These are phyloP conservation scores for Chamaea fasciata DNA, from an alignment of 2,113 vertebrate genomes.

Conservation along the genomic window DNA sequence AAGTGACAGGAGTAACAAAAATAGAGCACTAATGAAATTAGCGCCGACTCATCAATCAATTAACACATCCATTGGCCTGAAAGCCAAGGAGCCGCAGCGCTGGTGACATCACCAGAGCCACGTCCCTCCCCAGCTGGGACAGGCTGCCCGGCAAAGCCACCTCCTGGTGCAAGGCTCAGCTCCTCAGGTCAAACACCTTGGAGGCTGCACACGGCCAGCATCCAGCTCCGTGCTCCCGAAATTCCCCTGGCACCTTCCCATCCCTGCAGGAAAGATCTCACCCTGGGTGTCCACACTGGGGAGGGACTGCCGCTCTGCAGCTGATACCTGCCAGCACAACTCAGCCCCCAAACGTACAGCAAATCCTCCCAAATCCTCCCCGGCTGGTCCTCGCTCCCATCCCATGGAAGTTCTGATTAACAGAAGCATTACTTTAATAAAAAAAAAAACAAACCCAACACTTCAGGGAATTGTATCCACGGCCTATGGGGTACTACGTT, in stretches of 20 bases:
- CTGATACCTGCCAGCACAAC: background rate
- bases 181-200: accelerated
- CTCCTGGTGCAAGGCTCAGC: background rate
- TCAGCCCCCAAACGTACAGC: accelerated
- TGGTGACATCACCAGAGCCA: background rate
- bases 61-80: background rate
- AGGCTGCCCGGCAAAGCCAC: background rate
- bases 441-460: background rate
- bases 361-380: background rate
- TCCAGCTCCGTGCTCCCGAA: accelerated
- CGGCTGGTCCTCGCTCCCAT: background rate
- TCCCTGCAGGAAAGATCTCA: accelerated
- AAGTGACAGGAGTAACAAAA: background rate
- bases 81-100: background rate
- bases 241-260: background rate
- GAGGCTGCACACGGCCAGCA: accelerated
- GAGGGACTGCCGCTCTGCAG: accelerated
- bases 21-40: background rate
- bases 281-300: accelerated
- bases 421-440: background rate
- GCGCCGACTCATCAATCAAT: background rate
- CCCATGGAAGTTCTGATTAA: background rate
- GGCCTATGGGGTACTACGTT: accelerated
- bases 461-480: background rate
- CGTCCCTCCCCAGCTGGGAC: background rate